Evolutionary conservation across 35 echinoderm and acorn worm genomes (phyloP).

Genomic region (Acanthaster planci): DNA sequence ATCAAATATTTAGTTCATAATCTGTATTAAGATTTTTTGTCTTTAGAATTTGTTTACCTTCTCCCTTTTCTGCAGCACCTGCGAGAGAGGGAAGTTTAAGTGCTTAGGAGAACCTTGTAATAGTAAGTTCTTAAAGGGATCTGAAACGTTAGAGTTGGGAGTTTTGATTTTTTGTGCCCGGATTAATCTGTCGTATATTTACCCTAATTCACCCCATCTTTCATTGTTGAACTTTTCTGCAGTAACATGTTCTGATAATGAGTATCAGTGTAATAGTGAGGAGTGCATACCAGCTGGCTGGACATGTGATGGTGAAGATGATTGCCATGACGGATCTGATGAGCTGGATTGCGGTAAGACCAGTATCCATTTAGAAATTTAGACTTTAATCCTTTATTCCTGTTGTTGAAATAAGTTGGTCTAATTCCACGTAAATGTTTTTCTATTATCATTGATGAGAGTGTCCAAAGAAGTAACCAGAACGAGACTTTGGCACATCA

Average conservation of each 20-base stretch:
- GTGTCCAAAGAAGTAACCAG: too few relatives aligned
- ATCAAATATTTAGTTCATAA: too few relatives aligned
- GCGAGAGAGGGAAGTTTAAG: conserved; percentile 52
- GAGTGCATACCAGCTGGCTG: conserved; percentile 62
- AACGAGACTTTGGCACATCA: too few relatives aligned
- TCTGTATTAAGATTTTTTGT: too few relatives aligned
- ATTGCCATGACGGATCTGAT: conserved; percentile 78
- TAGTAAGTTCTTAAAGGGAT: conserved; percentile 56
- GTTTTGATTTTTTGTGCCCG: not conserved
- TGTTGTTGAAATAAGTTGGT: too few relatives aligned
- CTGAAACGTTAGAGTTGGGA: too few relatives aligned
- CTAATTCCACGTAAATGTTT: too few relatives aligned
- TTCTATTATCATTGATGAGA: too few relatives aligned
- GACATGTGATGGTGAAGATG: conserved; percentile 76
- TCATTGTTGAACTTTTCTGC: not conserved
- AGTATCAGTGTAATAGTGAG: conserved; percentile 62
- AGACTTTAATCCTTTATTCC: not conserved
- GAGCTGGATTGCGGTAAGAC: conserved; percentile 79
- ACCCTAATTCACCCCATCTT: not conserved
- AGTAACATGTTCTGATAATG: conserved; percentile 52
- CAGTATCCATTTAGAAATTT: not conserved
- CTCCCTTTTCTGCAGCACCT: conserved; percentile 60
- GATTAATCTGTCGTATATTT: not conserved
- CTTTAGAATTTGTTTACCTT: conserved; percentile 9
- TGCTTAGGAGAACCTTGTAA: conserved; percentile 78